A percentile compares a stretch with the other conserved stretches of the same genome.
Evolutionary conservation across 2,797 vertebrate species (phyloP).

Genomic region (Jordanella pulchra): DNA sequence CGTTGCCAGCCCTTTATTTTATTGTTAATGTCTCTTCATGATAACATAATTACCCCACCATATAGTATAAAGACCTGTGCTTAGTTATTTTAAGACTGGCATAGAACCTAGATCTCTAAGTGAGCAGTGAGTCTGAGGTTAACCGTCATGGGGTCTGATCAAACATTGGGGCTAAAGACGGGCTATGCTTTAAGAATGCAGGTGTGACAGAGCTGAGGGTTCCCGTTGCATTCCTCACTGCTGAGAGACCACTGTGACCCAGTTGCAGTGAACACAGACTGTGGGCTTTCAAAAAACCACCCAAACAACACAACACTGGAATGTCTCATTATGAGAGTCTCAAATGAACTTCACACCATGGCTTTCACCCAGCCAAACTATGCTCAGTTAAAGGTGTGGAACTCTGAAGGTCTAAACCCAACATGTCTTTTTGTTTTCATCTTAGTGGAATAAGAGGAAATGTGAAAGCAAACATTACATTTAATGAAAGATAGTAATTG

Average conservation of each 20-base stretch:
- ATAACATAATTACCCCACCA: conserved; percentile 39
- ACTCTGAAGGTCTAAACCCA: conserved; percentile 22
- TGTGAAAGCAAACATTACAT: not conserved
- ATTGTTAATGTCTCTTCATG: conserved; percentile 41
- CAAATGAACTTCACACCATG: conserved; percentile 60
- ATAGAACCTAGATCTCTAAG: conserved; percentile 29
- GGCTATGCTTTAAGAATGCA: conserved; percentile 64
- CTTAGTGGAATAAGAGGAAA: not conserved
- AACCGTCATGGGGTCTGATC: conserved; percentile 65
- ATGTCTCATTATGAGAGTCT: conserved; percentile 68
- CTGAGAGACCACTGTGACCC: conserved; percentile 53
- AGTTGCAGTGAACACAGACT: conserved; percentile 41
- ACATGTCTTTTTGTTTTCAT: conserved; percentile 1
- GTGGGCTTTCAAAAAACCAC: conserved; percentile 51
- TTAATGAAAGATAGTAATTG: conserved; percentile 4
- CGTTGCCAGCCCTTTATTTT: not conserved
- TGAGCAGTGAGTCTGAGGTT: conserved; percentile 39
- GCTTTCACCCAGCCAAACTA: conserved; percentile 40
- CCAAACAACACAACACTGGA: conserved; percentile 76
- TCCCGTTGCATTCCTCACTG: conserved; percentile 70
- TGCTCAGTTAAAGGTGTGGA: conserved; percentile 49
- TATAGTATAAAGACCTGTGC: conserved; percentile 38
- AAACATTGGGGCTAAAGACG: conserved; percentile 57
- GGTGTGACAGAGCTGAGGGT: conserved; percentile 68
- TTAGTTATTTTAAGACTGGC: conserved; percentile 45